A percentile compares a stretch with the other conserved stretches of the same genome.
phyloP scores from a whole-genome alignment of 2,888 invertebrate species.

The Altica lythri region DNA sequence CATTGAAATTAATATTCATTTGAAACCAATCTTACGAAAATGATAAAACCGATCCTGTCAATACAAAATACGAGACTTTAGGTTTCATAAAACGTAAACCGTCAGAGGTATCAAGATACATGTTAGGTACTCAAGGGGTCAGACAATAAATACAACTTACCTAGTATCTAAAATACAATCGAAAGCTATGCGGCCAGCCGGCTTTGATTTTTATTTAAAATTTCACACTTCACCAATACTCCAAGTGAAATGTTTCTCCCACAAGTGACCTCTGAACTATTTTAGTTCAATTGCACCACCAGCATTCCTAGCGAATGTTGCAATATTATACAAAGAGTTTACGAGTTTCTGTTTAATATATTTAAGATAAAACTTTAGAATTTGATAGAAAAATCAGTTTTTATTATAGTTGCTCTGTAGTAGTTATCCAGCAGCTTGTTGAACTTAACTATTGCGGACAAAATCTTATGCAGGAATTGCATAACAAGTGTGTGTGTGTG shows the following conservation, averaged over 20 bases:
- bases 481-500: conserved; percentile 14
- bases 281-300: background rate
- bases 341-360: too few species aligned
- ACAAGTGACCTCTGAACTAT: conserved; percentile 42
- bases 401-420: too few species aligned
- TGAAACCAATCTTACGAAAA: too few species aligned
- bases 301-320: too few species aligned
- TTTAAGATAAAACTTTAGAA: too few species aligned
- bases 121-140: conserved; percentile 38
- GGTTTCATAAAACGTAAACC: conserved; percentile 23
- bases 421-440: background rate
- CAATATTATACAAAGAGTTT: too few species aligned
- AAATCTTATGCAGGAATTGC: conserved; percentile 17
- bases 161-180: conserved; percentile 42
- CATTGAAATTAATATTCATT: too few species aligned
- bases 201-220: conserved; percentile 36
- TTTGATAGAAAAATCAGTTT: too few species aligned
- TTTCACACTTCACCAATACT: conserved; percentile 46
- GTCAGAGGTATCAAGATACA: conserved; percentile 38
- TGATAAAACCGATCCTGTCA: background rate
- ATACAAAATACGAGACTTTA: conserved; percentile 11
- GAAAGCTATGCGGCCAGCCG: conserved; percentile 35
- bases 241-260: conserved; percentile 42
- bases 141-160: conserved; percentile 41
- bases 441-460: background rate